Conservation (phyloP, 2,113 vertebrate species). For the Malurus cyaneus region DNA sequence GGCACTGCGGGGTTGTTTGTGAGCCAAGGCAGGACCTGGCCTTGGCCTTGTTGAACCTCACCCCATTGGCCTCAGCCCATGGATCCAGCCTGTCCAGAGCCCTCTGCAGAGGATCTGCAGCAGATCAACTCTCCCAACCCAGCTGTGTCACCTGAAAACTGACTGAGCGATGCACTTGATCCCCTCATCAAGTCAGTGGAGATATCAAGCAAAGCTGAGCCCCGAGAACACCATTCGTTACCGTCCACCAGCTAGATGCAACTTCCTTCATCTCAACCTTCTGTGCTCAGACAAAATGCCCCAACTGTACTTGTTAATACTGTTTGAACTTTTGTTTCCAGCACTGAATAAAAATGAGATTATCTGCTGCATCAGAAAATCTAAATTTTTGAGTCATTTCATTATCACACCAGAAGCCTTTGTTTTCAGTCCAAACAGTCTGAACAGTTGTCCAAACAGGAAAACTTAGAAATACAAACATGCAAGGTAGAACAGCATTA, state of each 20-base stretch:
- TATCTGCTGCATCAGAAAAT: background rate
- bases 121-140: background rate
- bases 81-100: background rate
- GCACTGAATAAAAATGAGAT: background rate
- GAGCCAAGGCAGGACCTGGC: background rate
- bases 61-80: rapidly evolving
- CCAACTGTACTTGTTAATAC: background rate
- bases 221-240: background rate
- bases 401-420: background rate
- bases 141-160: background rate
- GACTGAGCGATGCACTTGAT: rapidly evolving
- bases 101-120: too few relatives aligned
- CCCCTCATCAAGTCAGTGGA: background rate
- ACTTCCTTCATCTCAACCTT: background rate
- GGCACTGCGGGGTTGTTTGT: rapidly evolving
- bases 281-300: background rate
- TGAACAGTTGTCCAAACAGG: constrained; percentile 54
- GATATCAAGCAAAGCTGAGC: background rate
- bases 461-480: constrained; percentile 47
- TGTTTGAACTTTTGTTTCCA: background rate
- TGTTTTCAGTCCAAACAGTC: constrained; percentile 54
- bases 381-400: background rate
- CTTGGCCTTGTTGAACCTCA: background rate
- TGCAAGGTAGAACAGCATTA: background rate
- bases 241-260: rapidly evolving